Conservation (phyloP, 2,113 vertebrate species). For the Carollia perspicillata region DNA sequence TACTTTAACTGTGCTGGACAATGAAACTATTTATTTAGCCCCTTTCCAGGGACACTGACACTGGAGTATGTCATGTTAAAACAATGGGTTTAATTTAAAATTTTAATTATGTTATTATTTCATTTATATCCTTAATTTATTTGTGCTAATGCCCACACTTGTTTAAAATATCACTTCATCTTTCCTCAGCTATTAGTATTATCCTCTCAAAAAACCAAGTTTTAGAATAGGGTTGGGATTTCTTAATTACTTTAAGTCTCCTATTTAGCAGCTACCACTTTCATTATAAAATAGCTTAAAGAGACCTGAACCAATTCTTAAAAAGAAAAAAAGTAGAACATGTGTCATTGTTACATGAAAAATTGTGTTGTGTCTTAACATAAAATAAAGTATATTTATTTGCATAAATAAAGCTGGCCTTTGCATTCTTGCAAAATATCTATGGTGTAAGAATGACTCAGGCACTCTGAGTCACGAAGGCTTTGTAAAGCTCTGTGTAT, state of each 20-base stretch:
- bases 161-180: not conserved
- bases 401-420: slow-evolving; percentile 40
- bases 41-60: not conserved
- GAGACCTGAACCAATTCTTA: not conserved
- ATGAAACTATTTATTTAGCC: not conserved
- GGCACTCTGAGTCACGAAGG: slow-evolving; percentile 16
- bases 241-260: not conserved
- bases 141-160: not conserved
- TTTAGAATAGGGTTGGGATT: not conserved
- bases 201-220: not conserved
- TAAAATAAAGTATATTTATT: slow-evolving; percentile 23
- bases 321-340: not conserved
- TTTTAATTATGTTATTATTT: not conserved
- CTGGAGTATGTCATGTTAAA: not conserved
- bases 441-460: slow-evolving; percentile 19
- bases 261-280: not conserved
- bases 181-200: not conserved
- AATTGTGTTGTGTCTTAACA: slow-evolving; percentile 4
- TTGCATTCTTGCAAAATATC: slow-evolving; percentile 46
- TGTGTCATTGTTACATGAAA: not conserved
- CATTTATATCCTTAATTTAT: not conserved
- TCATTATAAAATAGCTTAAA: not conserved
- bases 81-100: not conserved
- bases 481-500: not conserved
- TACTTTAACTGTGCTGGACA: not conserved